phyloP scores from a whole-genome alignment of 2,113 vertebrate species.

The Antennarius striatus region DNA sequence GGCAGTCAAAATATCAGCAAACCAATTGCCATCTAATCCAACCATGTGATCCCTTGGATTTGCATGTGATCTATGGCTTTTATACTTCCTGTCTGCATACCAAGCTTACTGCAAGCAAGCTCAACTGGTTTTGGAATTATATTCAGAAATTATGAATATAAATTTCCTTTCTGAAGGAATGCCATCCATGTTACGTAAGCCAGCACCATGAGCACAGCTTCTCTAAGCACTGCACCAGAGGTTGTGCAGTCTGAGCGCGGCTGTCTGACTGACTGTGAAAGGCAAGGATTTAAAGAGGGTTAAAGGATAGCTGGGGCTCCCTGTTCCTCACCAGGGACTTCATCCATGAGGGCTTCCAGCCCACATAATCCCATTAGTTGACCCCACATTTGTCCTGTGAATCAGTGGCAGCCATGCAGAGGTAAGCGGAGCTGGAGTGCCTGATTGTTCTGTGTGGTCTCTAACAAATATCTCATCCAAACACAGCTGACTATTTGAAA shows the following conservation, averaged over 20 bases:
- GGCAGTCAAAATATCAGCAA: no score
- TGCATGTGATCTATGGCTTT: no score
- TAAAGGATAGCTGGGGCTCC: slow-evolving; percentile 60
- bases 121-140: slow-evolving; percentile 18
- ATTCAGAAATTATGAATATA: slow-evolving; percentile 27
- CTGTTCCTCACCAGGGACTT: slow-evolving; percentile 65
- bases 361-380: slow-evolving; percentile 74
- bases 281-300: slow-evolving; percentile 64
- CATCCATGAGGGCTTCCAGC: slow-evolving; percentile 69
- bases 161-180: slow-evolving; percentile 25
- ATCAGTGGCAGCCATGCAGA: slow-evolving; percentile 46
- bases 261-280: slow-evolving; percentile 61
- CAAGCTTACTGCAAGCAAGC: no score
- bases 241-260: slow-evolving; percentile 40
- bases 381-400: slow-evolving; percentile 55
- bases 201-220: slow-evolving; percentile 2
- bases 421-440: slow-evolving; percentile 44
- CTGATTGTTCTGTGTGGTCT: slow-evolving; percentile 34
- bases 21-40: no score
- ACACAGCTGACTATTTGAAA: no score
- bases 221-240: slow-evolving; percentile 22
- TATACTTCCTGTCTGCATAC: no score
- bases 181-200: slow-evolving; percentile 35
- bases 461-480: slow-evolving; percentile 17
- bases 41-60: no score